A percentile compares a stretch with the other conserved stretches of the same genome.
These are phyloP conservation scores for Macrophya annulata DNA, from an alignment of 2,888 invertebrate genomes.

Conservation along the genomic window DNA sequence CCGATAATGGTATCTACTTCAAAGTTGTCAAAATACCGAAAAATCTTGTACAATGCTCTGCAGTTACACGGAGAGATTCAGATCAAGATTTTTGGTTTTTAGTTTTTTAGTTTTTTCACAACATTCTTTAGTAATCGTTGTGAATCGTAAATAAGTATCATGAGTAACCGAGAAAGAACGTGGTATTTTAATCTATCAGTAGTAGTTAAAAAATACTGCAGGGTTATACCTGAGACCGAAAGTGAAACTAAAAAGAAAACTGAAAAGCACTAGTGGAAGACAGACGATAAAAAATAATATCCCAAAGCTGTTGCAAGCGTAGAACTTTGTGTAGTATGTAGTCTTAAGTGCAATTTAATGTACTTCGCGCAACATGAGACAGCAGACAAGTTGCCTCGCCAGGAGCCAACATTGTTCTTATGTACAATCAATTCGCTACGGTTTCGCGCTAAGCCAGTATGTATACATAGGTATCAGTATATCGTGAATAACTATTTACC, in stretches of 20 bases:
- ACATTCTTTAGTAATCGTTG: slow-evolving; percentile 7
- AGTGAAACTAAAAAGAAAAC: slow-evolving; percentile 2
- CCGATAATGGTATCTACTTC: neutral
- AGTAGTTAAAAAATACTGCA: neutral
- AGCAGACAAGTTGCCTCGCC: slow-evolving; percentile 45
- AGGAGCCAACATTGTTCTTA: slow-evolving; percentile 41
- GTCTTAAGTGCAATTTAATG: slow-evolving; percentile 56
- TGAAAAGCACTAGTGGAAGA: slow-evolving; percentile 1
- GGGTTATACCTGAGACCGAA: slow-evolving; percentile 16
- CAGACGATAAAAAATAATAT: slow-evolving; percentile 21
- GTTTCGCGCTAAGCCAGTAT: slow-evolving; percentile 9
- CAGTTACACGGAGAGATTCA: neutral
- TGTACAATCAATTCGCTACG: slow-evolving; percentile 37
- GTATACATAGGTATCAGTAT: slow-evolving; percentile 10
- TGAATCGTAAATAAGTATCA: neutral
- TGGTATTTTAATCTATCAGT: slow-evolving; percentile 29
- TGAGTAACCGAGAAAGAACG: neutral
- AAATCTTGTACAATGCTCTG: too few relatives aligned
- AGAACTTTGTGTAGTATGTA: slow-evolving; percentile 16
- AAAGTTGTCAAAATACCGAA: neutral
- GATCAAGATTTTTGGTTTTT: neutral
- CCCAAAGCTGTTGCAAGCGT: slow-evolving; percentile 5
- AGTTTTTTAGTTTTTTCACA: neutral
- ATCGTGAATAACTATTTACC: slow-evolving; percentile 23
- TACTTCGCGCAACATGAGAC: slow-evolving; percentile 49